Base-by-base conservation (phyloP, 2,113 vertebrate species). In the Tamias sibiricus region DNA sequence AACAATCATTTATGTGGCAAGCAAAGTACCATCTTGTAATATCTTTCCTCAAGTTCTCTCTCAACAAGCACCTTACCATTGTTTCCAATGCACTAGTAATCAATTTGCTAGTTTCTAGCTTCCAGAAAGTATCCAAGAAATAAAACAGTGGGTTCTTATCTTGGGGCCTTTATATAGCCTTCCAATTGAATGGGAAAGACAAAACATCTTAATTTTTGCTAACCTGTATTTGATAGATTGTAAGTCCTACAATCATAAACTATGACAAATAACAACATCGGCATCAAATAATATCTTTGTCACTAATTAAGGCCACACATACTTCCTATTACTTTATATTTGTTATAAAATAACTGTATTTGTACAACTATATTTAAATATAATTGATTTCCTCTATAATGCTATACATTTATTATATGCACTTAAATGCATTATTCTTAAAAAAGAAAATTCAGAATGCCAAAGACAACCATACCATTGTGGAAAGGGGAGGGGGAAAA, bases 71-170 rank as follows among this genome's bases (percentile, higher is more conserved):
- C 7, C 11, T 26, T 7, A 7, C 32, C 8, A 28, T 71, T 64
- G 44, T 81, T 88, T 14, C 44, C 8, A 85, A 3, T 44, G 22
- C 57, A n/a, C 5, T 12, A n/a, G 35, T 66, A 12, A 69, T 59
- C 57, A 76, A 1, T 19, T 32, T 4, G 44, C n/a, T 68, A 54
- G 5, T 17, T 2, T 32, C 19, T 2, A 71, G 9, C 14, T 44
- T 62, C 35, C 68, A 77, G 77, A 86, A 94, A 35, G 30, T 11
- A 96, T 40, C 2, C 79, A 86, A 83, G 20, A 95, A 93, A 82
- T 26, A 82, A 86, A 90, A 77, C 32, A 69, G 0, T 19, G 54
- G 1, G 9, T 30, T 89, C 24, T 52, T 62, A 80, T 24, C 22
- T 14, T 44, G 13, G 11, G 3, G 2, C 35, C 49, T 44, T 8